Evolutionary conservation across 2,113 vertebrate species (phyloP), one percentile per base, ranked within the genome.

Genomic region (Nibea coibor): DNA sequence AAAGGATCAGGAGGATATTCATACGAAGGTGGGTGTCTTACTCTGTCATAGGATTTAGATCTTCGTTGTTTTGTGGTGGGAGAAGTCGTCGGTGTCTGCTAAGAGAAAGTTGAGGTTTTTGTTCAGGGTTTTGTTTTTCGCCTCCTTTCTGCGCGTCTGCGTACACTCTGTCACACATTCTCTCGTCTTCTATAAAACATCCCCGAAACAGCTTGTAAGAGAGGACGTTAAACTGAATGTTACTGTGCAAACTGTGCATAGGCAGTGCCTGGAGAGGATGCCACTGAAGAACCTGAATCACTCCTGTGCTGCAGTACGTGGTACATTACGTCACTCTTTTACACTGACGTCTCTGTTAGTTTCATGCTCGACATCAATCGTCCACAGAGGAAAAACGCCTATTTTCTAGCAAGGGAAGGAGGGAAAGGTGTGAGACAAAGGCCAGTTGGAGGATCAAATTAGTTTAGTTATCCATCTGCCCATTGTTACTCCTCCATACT

Each of bases 91-190:
- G 6, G 73, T 81, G 63, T 94, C 94, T 95, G 94, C 93, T 93
- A 92, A 89, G 84, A 95, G 81, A 95, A 87, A 94, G 91, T 88
- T 88, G 77, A 83, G 67, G 58, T 35, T 84, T 89, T 88, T 80
- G 75, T 78, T 39, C 35, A 39, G 35, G 7, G 35, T 8, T 39
- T 39, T 39, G 35, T 9, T 39, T 83, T 76, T 51, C 24, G 20
- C 31, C 56, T 45, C 70, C 42, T 5, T 45, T 74, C 17, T 10
- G 62, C 39, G 24, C 1, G 39, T n/a, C 28, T 70, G 24, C 16
- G 54, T 31, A 31, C 10, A 51, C 10, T 11, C 3, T 54, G 42
- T 20, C 62, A 72, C n/a, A 19, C 67, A 4, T 63, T 66, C 53
- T 63, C n/a, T 24, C 10, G 22, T 45, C 63, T 68, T 39, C 66